Evolutionary conservation across 1,140 invertebrate genomes (phyloP), one percentile per base, ranked within the genome.

Genomic region (Brachionus paranguensis): DNA sequence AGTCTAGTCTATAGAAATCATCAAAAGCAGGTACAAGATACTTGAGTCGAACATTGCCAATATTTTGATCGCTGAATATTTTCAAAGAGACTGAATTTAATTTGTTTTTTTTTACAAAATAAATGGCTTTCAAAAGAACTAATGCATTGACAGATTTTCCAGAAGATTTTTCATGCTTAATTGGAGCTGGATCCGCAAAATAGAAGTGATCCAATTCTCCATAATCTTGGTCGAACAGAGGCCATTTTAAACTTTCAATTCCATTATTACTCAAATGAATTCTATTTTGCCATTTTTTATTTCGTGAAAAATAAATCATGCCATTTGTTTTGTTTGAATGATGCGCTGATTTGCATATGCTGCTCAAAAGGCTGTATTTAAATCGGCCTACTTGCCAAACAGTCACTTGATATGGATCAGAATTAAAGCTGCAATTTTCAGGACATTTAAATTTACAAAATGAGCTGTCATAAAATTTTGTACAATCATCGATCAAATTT

Each of bases 361-460:
- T 76, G 20, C 72, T 76, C 12, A 47, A 5, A 14, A 8, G 24
- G 3, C 14, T 11, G n/a, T 76, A 76, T 14, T 50, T 50, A 53
- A 76, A 76, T 7, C 4, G 11, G 4, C 43, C 45, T 14, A 76
- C 4, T n/a, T 76, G 45, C 72, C 72, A 76, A 24, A 47, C 14
- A 6, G 14, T 24, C 4, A 50, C 41, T 76, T 76, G 43, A 33
- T 50, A 37, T 29, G 47, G 10, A 1, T 72, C 68, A 10, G 20
- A 37, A 12, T 76, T 12, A 50, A 50, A 76, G 14, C 14, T 14
- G 33, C 72, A 76, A 53, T 20, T 29, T 3, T 24, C 11, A 20
- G 72, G 72, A 27, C 72, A 76, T 29, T 47, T 76, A 17, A 33
- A 76, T 50, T 50, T 50, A 50, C 72, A 76, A 76, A 27, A 76